Evolutionary conservation across 1,140 invertebrate genomes (phyloP).

Genomic region (Elysia chlorotica): DNA sequence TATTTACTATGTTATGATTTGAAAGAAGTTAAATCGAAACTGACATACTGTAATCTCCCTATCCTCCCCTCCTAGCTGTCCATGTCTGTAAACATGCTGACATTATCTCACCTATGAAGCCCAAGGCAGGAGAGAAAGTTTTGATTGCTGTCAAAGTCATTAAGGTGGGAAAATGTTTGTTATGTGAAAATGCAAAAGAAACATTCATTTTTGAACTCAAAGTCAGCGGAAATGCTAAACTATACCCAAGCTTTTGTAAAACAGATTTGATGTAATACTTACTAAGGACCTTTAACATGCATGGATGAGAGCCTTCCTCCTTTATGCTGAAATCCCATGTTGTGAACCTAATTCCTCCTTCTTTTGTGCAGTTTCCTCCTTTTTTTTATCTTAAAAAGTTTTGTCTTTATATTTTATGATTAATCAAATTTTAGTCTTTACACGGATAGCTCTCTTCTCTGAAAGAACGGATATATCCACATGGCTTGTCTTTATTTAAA

Average conservation of each 20-base stretch:
- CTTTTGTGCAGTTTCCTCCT: no score
- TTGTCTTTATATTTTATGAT: no score
- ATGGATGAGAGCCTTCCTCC: neutral
- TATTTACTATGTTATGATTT: neutral
- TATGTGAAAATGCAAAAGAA: neutral
- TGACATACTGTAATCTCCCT: neutral
- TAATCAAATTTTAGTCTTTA: no score
- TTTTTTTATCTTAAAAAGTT: no score
- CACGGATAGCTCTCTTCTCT: no score
- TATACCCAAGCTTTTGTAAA: neutral
- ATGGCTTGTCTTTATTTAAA: no score
- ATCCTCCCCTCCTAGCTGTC: slow-evolving; percentile 1
- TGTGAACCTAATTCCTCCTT: neutral
- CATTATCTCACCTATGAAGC: slow-evolving; percentile 10
- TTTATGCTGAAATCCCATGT: neutral
- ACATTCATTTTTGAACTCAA: neutral
- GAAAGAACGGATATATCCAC: no score
- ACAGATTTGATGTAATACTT: neutral
- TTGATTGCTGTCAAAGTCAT: slow-evolving; percentile 7
- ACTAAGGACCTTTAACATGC: neutral
- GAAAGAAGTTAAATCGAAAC: no score
- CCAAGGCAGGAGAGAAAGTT: slow-evolving; percentile 13
- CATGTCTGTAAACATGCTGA: slow-evolving; percentile 21
- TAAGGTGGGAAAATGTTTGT: neutral
- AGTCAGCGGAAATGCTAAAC: neutral